A percentile compares a stretch with the other conserved stretches of the same genome.
Evolutionary conservation across 2,888 invertebrate genomes (phyloP).

Genomic region (Pherbina coryleti): DNA sequence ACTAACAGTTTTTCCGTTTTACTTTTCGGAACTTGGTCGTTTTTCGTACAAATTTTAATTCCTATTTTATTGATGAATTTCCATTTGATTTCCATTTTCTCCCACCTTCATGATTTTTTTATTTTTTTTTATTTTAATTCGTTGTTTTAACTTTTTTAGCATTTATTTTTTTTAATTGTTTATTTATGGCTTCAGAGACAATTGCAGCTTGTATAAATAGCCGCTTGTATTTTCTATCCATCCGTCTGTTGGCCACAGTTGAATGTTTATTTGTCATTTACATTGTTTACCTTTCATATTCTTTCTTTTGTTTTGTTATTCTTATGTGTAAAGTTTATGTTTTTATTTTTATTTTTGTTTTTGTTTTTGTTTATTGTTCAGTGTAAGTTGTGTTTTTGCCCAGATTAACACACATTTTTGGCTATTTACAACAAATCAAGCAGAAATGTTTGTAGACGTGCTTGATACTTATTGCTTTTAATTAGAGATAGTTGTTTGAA

Average conservation of each 20-base stretch:
- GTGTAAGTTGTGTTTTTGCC: neutral
- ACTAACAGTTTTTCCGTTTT: slow-evolving; percentile 11
- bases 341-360: neutral
- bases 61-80: slow-evolving; percentile 25
- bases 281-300: slow-evolving; percentile 19
- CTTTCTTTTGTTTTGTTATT: neutral
- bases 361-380: neutral
- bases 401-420: neutral
- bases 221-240: neutral
- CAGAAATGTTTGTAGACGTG: slow-evolving; percentile 21
- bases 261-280: slow-evolving; percentile 17
- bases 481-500: neutral
- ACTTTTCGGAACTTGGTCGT: neutral
- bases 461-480: neutral
- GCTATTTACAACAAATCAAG: slow-evolving; percentile 7
- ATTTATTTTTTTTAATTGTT: slow-evolving; percentile 9
- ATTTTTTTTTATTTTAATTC: neutral
- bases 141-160: neutral
- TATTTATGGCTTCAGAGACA: slow-evolving; percentile 20
- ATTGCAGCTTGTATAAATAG: slow-evolving; percentile 25
- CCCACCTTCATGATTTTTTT: neutral
- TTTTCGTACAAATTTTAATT: neutral
- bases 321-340: neutral
- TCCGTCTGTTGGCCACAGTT: neutral
- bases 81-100: neutral